Evolutionary conservation across 1,140 invertebrate genomes (phyloP).

Genomic region (Potamilus streckersoni): DNA sequence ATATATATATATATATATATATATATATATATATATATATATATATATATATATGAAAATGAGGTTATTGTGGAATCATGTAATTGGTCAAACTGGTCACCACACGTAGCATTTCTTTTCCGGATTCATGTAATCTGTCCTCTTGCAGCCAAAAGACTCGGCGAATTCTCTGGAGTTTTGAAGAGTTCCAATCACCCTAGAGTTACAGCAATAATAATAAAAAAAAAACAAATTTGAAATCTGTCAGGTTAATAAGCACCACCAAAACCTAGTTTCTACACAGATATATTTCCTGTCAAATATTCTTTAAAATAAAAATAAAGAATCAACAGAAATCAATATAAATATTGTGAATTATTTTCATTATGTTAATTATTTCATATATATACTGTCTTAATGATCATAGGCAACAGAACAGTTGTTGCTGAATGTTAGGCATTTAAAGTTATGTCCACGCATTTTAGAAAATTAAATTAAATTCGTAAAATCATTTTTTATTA

Average conservation of each 20-base stretch:
- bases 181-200: conserved; percentile 33
- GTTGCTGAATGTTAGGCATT: too few species aligned
- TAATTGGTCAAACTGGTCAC: conserved; percentile 5
- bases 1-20: too few species aligned
- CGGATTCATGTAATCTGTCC: conserved; percentile 26
- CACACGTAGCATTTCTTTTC: conserved; percentile 34
- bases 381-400: too few species aligned
- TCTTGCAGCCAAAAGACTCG: conserved; percentile 24
- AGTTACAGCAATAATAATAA: conserved; percentile 14
- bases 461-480: too few species aligned
- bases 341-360: too few species aligned
- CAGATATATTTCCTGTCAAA: neutral
- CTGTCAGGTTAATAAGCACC: neutral
- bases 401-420: too few species aligned
- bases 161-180: conserved; percentile 35
- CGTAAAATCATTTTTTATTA: too few species aligned
- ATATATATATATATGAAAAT: too few species aligned
- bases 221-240: neutral
- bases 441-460: too few species aligned
- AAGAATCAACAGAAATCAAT: neutral
- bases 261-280: neutral
- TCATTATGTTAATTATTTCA: too few species aligned
- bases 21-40: too few species aligned
- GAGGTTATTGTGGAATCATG: too few species aligned
- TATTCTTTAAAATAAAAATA: neutral